phyloP scores from a whole-genome alignment of 1,140 invertebrate species.

The Notospermus geniculatus region DNA sequence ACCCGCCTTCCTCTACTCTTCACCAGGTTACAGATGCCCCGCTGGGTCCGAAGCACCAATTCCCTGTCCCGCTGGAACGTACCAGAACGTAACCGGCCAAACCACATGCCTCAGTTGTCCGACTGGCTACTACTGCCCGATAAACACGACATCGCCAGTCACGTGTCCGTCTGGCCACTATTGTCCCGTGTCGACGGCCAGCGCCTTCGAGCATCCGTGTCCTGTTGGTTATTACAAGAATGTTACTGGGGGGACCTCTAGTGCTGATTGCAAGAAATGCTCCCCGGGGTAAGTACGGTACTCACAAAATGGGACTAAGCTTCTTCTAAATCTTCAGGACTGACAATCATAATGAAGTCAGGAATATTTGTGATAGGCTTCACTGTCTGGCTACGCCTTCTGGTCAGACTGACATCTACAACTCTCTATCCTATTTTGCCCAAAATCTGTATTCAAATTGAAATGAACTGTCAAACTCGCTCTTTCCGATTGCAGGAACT shows the following conservation, averaged over 20 bases:
- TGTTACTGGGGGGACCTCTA: conserved; percentile 27
- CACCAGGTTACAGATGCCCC: conserved; percentile 40
- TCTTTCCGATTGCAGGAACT: conserved; percentile 30
- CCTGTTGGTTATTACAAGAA: conserved; percentile 47
- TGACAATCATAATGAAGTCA: no score
- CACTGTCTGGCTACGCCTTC: neutral
- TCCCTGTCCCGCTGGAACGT: conserved; percentile 39
- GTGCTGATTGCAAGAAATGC: conserved; percentile 35
- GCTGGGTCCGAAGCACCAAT: conserved; percentile 31
- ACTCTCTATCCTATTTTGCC: no score
- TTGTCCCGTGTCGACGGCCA: conserved; percentile 23
- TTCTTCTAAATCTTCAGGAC: no score
- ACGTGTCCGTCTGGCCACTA: conserved; percentile 44
- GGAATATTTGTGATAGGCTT: no score
- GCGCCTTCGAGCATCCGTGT: conserved; percentile 31
- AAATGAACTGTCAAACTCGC: neutral
- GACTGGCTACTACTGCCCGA: conserved; percentile 41
- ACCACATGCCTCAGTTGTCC: conserved; percentile 38
- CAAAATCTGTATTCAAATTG: neutral
- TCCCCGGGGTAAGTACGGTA: conserved; percentile 36
- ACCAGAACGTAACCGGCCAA: conserved; percentile 33
- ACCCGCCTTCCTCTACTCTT: neutral
- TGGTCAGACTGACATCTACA: neutral
- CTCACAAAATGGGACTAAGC: no score
- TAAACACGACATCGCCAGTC: conserved; percentile 37